Base-by-base conservation (phyloP, 2,888 invertebrate species). In the Vanessa cardui region DNA sequence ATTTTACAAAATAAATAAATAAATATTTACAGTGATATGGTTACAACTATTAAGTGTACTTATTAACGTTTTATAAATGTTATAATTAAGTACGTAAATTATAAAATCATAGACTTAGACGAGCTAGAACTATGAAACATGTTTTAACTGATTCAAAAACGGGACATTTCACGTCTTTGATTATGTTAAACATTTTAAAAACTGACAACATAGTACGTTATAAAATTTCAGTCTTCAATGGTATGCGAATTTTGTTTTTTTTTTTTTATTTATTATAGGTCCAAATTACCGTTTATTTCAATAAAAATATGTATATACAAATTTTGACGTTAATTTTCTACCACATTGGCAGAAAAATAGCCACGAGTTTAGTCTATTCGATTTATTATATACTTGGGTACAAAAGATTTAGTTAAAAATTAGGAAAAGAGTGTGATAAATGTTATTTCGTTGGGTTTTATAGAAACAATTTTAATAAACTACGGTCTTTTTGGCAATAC, bases 321-420 rank as follows among this genome's bases (percentile, higher is more conserved):
- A 31, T 39, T 58, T 58, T 64, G 21, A 39, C 16, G 63, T 54
- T 46, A 49, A 50, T 15, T 54, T 31, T 26, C 65, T 68, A 69
- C 61, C 46, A 31, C 64, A 46, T 71, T 58, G 39, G 62, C 62
- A 68, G 64, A 68, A 58, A 58, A 63, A 69, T 66, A 71, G 69
- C 69, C 71, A 15, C n/a, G 16, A 46, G 26, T 50, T 66, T 63
- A 71, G 71, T 71, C 69, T 71, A 62, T 66, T 46, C 58, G 59
- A 64, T 69, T 62, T 59, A 39, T 44, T 52, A 59, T 66, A 39
- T 16, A 52, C 6, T 26, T 31, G 8, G 52, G 52, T 54, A 54
- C n/a, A 31, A 54, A 54, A 54, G 31, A 31, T 31, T 26, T 26
- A 12, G 16, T 52, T 26, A 16, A 54, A 54, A 54, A 54, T 54